Percentiles rank a stretch among this genome's conserved stretches.
These are phyloP conservation scores for Amorpha juglandis DNA, from an alignment of 2,888 invertebrate genomes.

Conservation along the genomic window DNA sequence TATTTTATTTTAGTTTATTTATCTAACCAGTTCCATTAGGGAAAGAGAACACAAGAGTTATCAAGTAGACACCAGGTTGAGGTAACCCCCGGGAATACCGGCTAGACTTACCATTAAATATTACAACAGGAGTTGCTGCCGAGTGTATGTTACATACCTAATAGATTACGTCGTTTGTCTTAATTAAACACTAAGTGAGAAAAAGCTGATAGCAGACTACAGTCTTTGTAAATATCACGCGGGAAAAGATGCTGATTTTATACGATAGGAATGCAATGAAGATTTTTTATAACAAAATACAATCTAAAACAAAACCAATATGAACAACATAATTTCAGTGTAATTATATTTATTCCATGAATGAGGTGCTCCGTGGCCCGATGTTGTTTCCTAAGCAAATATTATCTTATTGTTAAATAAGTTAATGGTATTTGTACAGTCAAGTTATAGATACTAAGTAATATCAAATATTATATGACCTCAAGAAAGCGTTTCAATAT, in stretches of 20 bases:
- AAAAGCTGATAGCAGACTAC: neutral
- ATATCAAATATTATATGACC: conserved; percentile 11
- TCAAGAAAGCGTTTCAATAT: neutral
- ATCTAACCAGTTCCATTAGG: conserved; percentile 1
- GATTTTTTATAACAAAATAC: too few relatives aligned
- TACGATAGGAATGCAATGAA: too few relatives aligned
- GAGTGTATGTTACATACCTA: conserved; percentile 27
- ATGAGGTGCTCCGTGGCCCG: conserved; percentile 14
- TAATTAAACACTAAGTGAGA: conserved; percentile 30
- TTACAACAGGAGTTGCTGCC: conserved; percentile 32
- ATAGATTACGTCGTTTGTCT: conserved; percentile 36
- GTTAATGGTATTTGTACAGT: conserved; percentile 50
- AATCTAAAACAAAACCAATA: neutral
- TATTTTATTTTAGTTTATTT: conserved; percentile 10
- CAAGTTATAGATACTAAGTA: conserved; percentile 29
- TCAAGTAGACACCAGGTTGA: conserved; percentile 30
- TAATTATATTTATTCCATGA: conserved; percentile 1
- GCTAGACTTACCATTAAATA: conserved; percentile 34
- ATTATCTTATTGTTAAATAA: conserved; percentile 51
- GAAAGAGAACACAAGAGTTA: conserved; percentile 21
- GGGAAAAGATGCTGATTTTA: too few relatives aligned
- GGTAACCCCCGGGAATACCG: conserved; percentile 32
- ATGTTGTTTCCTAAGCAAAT: conserved; percentile 44
- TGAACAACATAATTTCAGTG: neutral
- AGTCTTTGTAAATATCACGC: too few relatives aligned